A percentile compares a stretch with the other conserved stretches of the same genome.
phyloP scores from a whole-genome alignment of 2,113 vertebrate species.

The Mesocricetus auratus region DNA sequence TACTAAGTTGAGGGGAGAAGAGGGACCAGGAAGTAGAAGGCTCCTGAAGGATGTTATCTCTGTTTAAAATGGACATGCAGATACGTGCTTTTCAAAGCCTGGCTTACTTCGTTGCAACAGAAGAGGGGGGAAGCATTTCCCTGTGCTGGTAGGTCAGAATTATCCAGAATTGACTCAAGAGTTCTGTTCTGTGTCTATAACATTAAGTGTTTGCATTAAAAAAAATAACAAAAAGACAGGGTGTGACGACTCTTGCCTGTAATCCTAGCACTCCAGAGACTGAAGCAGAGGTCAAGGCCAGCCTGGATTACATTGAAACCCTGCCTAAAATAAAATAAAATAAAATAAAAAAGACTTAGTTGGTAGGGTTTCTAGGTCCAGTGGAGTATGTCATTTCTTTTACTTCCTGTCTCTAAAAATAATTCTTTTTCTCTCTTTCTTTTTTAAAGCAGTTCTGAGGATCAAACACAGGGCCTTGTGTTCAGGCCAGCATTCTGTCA shows the following conservation, averaged over 20 bases:
- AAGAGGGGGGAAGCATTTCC: constrained; percentile 41
- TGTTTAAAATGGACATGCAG: constrained; percentile 56
- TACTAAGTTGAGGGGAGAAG: constrained; percentile 48
- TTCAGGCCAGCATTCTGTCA: background rate
- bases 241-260: background rate
- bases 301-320: background rate
- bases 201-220: constrained; percentile 1
- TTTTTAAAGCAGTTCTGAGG: background rate
- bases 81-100: constrained; percentile 58
- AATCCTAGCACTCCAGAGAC: background rate
- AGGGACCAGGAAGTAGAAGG: constrained; percentile 44
- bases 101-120: constrained; percentile 47
- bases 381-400: constrained; percentile 38
- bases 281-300: background rate
- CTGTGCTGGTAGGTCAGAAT: constrained; percentile 22
- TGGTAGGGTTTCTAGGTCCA: constrained; percentile 29
- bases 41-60: constrained; percentile 56
- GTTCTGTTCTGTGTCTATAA: constrained; percentile 25
- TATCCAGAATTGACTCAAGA: background rate
- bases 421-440: background rate
- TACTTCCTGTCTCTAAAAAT: background rate
- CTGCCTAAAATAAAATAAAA: background rate
- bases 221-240: background rate
- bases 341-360: background rate
- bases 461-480: background rate